A percentile compares a stretch with the other conserved stretches of the same genome.
Evolutionary conservation across 2,797 vertebrate species (phyloP).

Genomic region (Megaceryle alcyon): DNA sequence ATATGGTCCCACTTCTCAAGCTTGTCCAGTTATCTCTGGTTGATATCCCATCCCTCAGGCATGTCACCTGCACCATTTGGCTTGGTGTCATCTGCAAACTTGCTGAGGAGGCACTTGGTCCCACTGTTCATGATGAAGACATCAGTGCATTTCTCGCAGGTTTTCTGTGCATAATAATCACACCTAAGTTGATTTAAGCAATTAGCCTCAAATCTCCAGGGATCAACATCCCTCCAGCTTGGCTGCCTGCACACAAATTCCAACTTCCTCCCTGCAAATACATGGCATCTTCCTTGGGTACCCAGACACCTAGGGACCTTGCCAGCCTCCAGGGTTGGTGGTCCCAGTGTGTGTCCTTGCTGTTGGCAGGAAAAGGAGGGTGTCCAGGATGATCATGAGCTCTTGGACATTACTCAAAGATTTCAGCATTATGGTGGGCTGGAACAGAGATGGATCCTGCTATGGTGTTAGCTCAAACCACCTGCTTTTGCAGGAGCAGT

Average conservation of each 20-base stretch:
- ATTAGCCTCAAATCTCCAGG: not conserved
- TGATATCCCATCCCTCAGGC: not conserved
- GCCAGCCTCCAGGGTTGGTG: not conserved
- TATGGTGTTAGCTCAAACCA: rapidly evolving
- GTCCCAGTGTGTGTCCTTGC: not conserved
- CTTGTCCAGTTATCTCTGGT: not conserved
- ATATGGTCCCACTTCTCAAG: not conserved
- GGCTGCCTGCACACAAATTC: not conserved
- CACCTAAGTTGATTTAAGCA: not conserved
- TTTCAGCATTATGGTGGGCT: rapidly evolving
- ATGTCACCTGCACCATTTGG: not conserved
- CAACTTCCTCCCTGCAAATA: not conserved
- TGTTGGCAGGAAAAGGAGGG: not conserved
- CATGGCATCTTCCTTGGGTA: rapidly evolving
- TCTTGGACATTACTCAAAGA: not conserved
- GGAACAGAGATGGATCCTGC: not conserved
- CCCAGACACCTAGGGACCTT: not conserved
- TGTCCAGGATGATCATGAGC: not conserved
- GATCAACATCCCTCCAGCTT: not conserved
- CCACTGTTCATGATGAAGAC: not conserved
- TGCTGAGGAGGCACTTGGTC: not conserved
- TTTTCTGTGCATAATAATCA: not conserved
- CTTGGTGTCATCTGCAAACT: not conserved
- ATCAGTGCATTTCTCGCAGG: rapidly evolving
- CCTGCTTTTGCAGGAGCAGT: not conserved